Conservation (phyloP, 2,888 invertebrate species). For the Eupeodes latifasciatus region DNA sequence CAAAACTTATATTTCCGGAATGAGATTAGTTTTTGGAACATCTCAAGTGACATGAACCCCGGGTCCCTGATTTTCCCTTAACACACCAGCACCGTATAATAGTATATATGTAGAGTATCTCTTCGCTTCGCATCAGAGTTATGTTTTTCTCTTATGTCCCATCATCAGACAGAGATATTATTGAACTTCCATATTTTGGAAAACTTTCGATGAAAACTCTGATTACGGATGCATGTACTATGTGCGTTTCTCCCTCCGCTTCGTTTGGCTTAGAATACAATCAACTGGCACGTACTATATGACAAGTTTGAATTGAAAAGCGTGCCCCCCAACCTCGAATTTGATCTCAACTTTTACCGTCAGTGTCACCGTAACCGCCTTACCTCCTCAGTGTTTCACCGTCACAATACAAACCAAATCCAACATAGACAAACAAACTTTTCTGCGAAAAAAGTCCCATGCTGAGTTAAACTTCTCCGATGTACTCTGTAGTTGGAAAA, state of each 20-base stretch:
- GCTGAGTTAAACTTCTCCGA: slow-evolving; percentile 21
- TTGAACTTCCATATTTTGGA: slow-evolving; percentile 36
- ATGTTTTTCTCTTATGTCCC: not conserved
- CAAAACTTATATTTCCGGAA: slow-evolving; percentile 43
- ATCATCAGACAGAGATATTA: slow-evolving; percentile 19
- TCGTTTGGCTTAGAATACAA: slow-evolving; percentile 20
- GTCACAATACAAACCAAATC: not conserved
- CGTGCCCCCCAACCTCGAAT: slow-evolving; percentile 40
- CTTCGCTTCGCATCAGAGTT: not conserved
- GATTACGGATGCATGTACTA: slow-evolving; percentile 60
- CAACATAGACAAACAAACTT: slow-evolving; percentile 30
- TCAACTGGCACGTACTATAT: slow-evolving; percentile 67
- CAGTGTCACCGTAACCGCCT: not conserved
- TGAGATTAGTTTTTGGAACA: slow-evolving; percentile 40
- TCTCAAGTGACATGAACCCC: slow-evolving; percentile 39
- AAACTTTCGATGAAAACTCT: slow-evolving; percentile 59
- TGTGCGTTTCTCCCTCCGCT: slow-evolving; percentile 41
- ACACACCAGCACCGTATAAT: not conserved
- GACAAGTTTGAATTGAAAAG: slow-evolving; percentile 70
- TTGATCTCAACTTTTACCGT: slow-evolving; percentile 37
- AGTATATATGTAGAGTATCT: not conserved
- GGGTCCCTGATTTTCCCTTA: slow-evolving; percentile 22
- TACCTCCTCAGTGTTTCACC: not conserved
- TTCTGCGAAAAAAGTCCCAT: slow-evolving; percentile 19
- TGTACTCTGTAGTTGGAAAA: not conserved